Evolutionary conservation across 2,888 invertebrate genomes (phyloP).

Genomic region (Deroplatys truncata): DNA sequence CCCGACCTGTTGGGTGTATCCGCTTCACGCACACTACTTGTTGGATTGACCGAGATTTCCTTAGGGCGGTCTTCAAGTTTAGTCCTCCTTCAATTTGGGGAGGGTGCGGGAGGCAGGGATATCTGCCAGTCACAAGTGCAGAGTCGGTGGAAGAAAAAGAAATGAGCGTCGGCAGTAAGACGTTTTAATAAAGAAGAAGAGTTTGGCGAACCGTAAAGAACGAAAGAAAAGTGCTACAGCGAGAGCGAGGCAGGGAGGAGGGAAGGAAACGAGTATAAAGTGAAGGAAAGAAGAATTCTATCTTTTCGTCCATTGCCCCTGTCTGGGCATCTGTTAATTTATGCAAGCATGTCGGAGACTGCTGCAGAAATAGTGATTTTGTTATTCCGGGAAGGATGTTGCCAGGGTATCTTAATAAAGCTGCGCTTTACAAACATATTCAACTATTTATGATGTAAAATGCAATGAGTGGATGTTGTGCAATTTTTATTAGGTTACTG

Average conservation of each 20-base stretch:
- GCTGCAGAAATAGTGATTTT: neutral
- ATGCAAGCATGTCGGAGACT: neutral
- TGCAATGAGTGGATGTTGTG: too few species aligned
- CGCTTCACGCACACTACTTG: neutral
- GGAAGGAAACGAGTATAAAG: neutral
- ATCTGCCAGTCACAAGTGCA: neutral
- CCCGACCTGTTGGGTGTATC: neutral
- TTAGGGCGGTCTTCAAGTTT: neutral
- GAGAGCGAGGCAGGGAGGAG: neutral
- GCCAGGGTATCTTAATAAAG: too few species aligned
- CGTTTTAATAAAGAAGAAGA: neutral
- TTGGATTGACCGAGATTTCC: neutral
- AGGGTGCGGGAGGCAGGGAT: neutral
- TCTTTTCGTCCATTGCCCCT: neutral
- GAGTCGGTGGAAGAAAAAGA: neutral
- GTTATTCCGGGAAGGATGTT: too few species aligned
- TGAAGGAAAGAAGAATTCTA: neutral
- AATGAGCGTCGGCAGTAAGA: neutral
- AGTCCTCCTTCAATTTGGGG: neutral
- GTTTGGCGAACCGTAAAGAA: neutral
- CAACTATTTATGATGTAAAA: too few species aligned
- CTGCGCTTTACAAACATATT: too few species aligned
- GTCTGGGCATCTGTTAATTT: neutral
- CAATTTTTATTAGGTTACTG: too few species aligned
- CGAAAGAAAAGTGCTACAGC: neutral